Conservation (phyloP, 2,888 invertebrate species). For the Cyaniris semiargus region DNA sequence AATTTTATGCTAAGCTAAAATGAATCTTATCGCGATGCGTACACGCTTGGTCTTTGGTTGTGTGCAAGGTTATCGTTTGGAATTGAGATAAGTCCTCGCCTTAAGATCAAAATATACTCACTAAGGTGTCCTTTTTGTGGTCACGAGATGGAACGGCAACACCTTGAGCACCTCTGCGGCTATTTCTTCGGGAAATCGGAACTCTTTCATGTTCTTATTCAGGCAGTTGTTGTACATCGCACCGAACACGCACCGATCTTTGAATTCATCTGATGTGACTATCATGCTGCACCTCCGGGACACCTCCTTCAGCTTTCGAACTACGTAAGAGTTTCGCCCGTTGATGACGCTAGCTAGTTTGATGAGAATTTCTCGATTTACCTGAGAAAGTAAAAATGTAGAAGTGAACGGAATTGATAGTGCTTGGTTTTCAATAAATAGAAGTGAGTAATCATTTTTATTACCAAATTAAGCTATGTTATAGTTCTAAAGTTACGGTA, state of each 20-base stretch:
- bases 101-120: background rate
- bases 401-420: background rate
- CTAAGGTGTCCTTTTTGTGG: background rate
- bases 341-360: conserved; percentile 70
- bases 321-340: conserved; percentile 70
- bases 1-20: too few species aligned
- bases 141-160: conserved; percentile 72
- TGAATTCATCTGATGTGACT: conserved; percentile 60
- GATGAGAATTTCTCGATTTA: conserved; percentile 67
- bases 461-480: background rate
- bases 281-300: conserved; percentile 57
- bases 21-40: too few species aligned
- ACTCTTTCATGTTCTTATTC: conserved; percentile 73
- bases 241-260: conserved; percentile 69
- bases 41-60: too few species aligned
- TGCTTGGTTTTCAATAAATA: background rate
- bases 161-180: conserved; percentile 72
- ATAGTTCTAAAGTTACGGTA: background rate
- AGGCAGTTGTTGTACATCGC: conserved; percentile 73
- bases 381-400: conserved; percentile 47
- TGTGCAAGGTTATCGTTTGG: too few species aligned
- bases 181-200: conserved; percentile 69
- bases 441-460: background rate
- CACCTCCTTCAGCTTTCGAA: conserved; percentile 66
- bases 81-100: too few species aligned